Evolutionary conservation across 2,888 invertebrate genomes (phyloP).

Genomic region (Hermaeophaga mercurialis): DNA sequence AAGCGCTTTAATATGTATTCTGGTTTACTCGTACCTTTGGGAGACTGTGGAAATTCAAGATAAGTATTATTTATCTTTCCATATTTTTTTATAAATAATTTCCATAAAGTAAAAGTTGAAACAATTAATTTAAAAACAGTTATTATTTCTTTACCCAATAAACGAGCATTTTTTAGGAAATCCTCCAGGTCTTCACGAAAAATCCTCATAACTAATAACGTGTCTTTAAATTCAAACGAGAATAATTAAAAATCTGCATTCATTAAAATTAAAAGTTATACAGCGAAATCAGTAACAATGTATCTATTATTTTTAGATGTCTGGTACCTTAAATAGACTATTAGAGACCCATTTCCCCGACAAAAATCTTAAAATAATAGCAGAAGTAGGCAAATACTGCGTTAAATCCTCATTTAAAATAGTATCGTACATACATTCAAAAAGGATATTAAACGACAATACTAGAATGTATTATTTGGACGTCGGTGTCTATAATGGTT

Average conservation of each 20-base stretch:
- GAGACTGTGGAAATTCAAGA: too few relatives aligned
- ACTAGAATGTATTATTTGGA: conserved; percentile 90
- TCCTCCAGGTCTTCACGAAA: too few relatives aligned
- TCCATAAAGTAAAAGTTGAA: too few relatives aligned
- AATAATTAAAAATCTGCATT: not conserved
- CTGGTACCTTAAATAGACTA: conserved; percentile 21
- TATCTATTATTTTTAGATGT: conserved; percentile 25
- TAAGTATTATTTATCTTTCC: too few relatives aligned
- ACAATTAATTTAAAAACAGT: too few relatives aligned
- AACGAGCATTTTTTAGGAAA: too few relatives aligned
- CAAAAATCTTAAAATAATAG: conserved; percentile 19
- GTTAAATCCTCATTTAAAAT: conserved; percentile 31
- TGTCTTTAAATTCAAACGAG: not conserved
- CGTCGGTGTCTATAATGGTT: conserved; percentile 89
- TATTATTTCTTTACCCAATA: too few relatives aligned
- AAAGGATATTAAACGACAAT: conserved; percentile 10
- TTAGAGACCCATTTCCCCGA: conserved; percentile 27
- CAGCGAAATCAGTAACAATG: too few relatives aligned
- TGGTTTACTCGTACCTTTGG: too few relatives aligned
- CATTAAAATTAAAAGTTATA: not conserved
- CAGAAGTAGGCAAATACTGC: conserved; percentile 33
- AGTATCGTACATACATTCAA: conserved; percentile 25
- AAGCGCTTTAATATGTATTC: too few relatives aligned
- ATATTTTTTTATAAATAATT: too few relatives aligned
- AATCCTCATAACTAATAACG: too few relatives aligned